These are phyloP conservation scores for Chromis chromis DNA, from an alignment of 2,797 vertebrate genomes.

Conservation along the genomic window DNA sequence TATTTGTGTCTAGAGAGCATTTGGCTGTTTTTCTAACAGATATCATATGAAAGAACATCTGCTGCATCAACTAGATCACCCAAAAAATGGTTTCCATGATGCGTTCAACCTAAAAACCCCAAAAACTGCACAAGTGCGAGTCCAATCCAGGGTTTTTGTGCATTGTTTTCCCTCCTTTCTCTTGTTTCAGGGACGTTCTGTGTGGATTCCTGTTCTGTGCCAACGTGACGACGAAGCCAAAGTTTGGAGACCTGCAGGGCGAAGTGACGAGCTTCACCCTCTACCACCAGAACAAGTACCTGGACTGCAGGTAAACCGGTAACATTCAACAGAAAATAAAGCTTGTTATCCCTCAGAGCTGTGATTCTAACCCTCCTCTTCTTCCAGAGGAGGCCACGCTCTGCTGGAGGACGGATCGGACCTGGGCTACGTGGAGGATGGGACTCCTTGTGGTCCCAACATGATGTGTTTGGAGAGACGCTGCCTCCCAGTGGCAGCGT, in stretches of 20 bases:
- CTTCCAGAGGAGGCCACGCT: constrained; percentile 90
- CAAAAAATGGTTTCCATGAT: neutral
- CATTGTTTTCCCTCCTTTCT: neutral
- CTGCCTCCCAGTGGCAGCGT: constrained; percentile 91
- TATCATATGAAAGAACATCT: too few relatives aligned
- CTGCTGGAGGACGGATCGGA: constrained; percentile 92
- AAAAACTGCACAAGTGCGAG: neutral
- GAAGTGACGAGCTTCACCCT: constrained; percentile 94
- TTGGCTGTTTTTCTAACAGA: neutral
- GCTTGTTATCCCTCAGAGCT: neutral
- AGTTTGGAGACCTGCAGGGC: constrained; percentile 90
- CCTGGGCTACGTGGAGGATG: constrained; percentile 94
- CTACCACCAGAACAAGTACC: constrained; percentile 94
- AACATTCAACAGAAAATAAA: neutral
- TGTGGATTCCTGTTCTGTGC: constrained; percentile 94
- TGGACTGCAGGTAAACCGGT: constrained; percentile 91
- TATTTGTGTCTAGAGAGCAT: neutral
- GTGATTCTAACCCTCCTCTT: neutral
- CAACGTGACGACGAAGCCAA: constrained; percentile 89
- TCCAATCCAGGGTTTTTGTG: neutral
- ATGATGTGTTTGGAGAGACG: constrained; percentile 94
- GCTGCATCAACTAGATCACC: neutral
- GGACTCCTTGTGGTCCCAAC: constrained; percentile 93
- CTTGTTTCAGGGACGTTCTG: constrained; percentile 88
- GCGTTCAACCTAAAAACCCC: neutral